Evolutionary conservation across 2,888 invertebrate species (phyloP), one percentile per base, ranked within the genome.

Genomic region (Sphaeridia pumilis): DNA sequence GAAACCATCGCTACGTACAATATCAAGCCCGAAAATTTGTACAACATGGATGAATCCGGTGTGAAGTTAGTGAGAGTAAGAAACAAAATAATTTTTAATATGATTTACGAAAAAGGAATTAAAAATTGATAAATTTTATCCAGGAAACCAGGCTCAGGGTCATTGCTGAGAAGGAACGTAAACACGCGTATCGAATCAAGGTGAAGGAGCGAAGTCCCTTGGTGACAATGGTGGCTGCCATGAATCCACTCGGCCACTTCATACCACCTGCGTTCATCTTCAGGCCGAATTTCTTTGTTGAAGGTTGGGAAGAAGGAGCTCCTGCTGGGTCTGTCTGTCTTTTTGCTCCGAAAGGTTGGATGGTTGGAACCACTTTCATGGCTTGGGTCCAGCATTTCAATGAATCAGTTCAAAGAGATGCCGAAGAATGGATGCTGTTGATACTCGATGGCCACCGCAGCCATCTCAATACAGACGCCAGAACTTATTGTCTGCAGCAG

Each of bases 41-140:
- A 46, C 2, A 67, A 66, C 52, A 50, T 58, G 22, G 61, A 65
- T 26, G 66, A 66, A 52, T 55, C 65, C n/a, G 64, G 64, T 1
- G 52, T 67, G 3, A 59, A 64, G 7, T 65, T 65, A 25, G 66
- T 67, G 20, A 36, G 61, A 27, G 49, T 47, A 44, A 58, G 64
- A 7, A 24, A 10, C 4, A 12, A 4, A n/a, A 12, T n/a, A 3
- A 24, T 10, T 25, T 25, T 24, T 7, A 24, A 17, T 45, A n/a
- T 24, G n/a, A n/a, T n/a, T n/a, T n/a, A n/a, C n/a, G n/a, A n/a
- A n/a, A n/a, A n/a, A n/a, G n/a, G n/a, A n/a, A n/a, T n/a, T n/a
- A n/a, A n/a, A n/a, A n/a, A n/a, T n/a, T n/a, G n/a, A n/a, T n/a
- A n/a, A n/a, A n/a, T n/a, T n/a, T n/a, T n/a, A n/a, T n/a, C n/a